phyloP scores from a whole-genome alignment of 2,888 invertebrate genomes.

The Notocelia uddmanniana region DNA sequence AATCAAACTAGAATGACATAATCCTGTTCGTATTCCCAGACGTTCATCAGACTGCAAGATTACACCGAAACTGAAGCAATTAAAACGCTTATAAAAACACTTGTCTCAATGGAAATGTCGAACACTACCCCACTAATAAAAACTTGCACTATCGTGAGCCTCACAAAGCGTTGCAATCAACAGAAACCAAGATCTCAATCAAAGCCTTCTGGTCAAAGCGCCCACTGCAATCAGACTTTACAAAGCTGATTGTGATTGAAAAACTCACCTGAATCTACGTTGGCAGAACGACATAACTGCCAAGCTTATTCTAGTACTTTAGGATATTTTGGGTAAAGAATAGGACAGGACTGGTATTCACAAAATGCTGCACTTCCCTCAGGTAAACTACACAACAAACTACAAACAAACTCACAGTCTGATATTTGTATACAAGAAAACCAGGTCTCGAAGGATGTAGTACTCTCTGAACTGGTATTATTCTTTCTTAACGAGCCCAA shows the following conservation, averaged over 20 bases:
- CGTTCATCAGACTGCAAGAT: not conserved
- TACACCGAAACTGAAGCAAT: not conserved
- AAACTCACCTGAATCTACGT: not conserved
- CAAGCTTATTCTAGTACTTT: not conserved
- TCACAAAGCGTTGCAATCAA: conserved; percentile 8
- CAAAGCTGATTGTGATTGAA: conserved; percentile 17
- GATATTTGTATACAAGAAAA: no score
- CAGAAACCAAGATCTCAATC: conserved; percentile 4
- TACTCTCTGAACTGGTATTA: no score
- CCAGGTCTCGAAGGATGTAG: no score
- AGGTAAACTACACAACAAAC: no score
- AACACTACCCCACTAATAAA: not conserved
- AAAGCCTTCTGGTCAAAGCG: conserved; percentile 13
- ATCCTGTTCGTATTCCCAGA: no score
- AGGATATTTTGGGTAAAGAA: not conserved
- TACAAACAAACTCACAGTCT: no score
- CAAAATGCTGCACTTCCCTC: not conserved
- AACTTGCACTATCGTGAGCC: not conserved
- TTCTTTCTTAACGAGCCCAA: no score
- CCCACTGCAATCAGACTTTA: conserved; percentile 7
- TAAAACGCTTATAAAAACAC: not conserved
- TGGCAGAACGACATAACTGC: not conserved
- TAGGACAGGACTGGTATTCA: not conserved
- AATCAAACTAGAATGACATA: no score
- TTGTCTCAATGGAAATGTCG: no score